Evolutionary conservation across 2,888 invertebrate species (phyloP), one percentile per base, ranked within the genome.

Genomic region (Liposcelis brunnea): DNA sequence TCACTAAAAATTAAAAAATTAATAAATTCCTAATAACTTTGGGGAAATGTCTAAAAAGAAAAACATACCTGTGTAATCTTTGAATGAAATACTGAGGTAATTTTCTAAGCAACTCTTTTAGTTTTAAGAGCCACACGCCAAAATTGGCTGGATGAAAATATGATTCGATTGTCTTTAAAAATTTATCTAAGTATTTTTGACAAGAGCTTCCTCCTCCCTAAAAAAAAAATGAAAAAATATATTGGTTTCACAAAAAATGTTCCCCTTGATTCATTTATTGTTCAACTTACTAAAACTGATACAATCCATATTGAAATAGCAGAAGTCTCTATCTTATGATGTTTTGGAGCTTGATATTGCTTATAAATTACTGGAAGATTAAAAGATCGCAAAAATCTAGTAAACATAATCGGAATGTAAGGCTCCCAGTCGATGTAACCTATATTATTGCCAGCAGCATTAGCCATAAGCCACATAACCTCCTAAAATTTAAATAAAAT

Each of bases 381-480:
- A 45, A 90, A 71, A 33, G 77, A 75, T 51, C 80, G 71, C 49
- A 84, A 62, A 58, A 74, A 80, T 59, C 77, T 68, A 10, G 74
- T 74, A 56, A 81, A 84, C 74, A 85, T 79, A 46, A 74, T 64
- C 1, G 87, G 78, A 44, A 87, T 71, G 57, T 87, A 72, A 0
- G 84, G 83, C 49, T 79, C 76, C 91, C 91, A 94, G 60, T 94
- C 77, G 36, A 93, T 76, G 44, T 77, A 75, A 1, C 91, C 90
- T 44, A 84, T 78, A 60, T 80, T 85, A 53, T 72, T 67, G 53
- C 70, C 68, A 0, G 85, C 80, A 38, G 86, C 63, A 38, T 77
- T 71, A 0, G 85, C 70, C 61, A 91, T 77, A 38, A 91, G 63
- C 56, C 71, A 70, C 63, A 86, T 72, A 55, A 84, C 65, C 49